Conservation (phyloP, 2,888 invertebrate genomes). For the Drosophila melanosoma region DNA sequence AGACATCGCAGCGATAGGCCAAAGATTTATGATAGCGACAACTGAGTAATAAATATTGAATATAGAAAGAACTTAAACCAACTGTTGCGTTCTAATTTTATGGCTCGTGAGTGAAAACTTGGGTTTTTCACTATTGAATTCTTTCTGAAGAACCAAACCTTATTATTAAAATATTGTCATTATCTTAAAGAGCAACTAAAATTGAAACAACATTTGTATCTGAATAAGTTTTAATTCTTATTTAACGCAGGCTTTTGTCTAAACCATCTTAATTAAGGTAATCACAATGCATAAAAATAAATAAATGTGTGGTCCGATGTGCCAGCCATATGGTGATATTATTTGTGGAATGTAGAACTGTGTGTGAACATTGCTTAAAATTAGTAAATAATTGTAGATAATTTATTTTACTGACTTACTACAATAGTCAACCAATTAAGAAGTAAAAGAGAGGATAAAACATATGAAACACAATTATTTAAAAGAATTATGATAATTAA, state of each 20-base stretch:
- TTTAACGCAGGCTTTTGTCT: slow-evolving; percentile 18
- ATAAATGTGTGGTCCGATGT: slow-evolving; percentile 33
- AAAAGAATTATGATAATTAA: not conserved
- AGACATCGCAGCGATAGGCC: slow-evolving; percentile 21
- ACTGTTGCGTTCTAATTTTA: not conserved
- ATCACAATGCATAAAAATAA: slow-evolving; percentile 59
- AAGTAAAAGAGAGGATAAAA: not conserved
- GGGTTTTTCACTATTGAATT: slow-evolving; percentile 2
- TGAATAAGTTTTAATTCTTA: not conserved
- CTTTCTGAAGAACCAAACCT: not conserved
- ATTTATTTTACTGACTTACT: not conserved
- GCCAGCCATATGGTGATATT: slow-evolving; percentile 7
- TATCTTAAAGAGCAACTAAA: not conserved
- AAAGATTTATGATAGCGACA: slow-evolving; percentile 59
- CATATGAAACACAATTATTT: not conserved
- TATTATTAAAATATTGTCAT: not conserved
- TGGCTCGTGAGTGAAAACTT: slow-evolving; percentile 7
- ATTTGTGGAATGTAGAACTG: slow-evolving; percentile 30
- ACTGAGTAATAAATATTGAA: slow-evolving; percentile 20
- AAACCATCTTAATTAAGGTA: slow-evolving; percentile 55
- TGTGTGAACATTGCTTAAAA: slow-evolving; percentile 32
- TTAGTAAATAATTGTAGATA: not conserved
- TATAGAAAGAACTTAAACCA: not conserved
- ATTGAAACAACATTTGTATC: not conserved
- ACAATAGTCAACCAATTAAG: not conserved